Base-by-base conservation (phyloP, 2,113 vertebrate species). In the Neodon shergylaensis region DNA sequence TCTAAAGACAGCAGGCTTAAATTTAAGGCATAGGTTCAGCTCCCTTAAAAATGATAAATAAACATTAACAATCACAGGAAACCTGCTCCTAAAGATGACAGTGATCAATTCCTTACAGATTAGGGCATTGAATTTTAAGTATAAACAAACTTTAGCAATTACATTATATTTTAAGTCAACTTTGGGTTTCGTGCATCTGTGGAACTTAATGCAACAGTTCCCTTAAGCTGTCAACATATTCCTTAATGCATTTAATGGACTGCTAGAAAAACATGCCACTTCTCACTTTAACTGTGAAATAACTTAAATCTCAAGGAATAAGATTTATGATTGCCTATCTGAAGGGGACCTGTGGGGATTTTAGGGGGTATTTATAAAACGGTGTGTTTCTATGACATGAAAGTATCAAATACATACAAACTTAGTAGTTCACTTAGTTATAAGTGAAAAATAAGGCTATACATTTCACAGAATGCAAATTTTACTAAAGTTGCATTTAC, bases 1-100 rank as follows among this genome's bases (percentile, higher is more conserved):
- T 33, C 39, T 65, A 63, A 92, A 96, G 90, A 79, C 95, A 97
- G 83, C 89, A 96, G 73, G 88, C 84, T 94, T 78, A 92, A 72
- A 82, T 96, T 92, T 92, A 97, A 94, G 90, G 78, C 61, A 95
- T 24, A 89, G 74, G 74, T 86, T 95, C 77, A 42, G 93, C 82
- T 14, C 36, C 54, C 61, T 68, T 90, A 88, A 94, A 89, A 91
- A 82, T 52, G 19, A 84, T 52, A 74, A 77, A 83, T 5, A 88
- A 88, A 44, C 39, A 81, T 58, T 42, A 63, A 10, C n/a, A 90
- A 77, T n/a, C 66, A 84, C 26, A 26, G 61, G 28, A 63, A 70
- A 93, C 91, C 79, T 89, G 39, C 28, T 65, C 39, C 58, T 81
- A 87, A 89, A 93, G 36, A 74, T 19, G 63, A 36, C 63, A 84